Conservation (phyloP, 2,888 invertebrate genomes). For the Eupelmus urozonus region DNA sequence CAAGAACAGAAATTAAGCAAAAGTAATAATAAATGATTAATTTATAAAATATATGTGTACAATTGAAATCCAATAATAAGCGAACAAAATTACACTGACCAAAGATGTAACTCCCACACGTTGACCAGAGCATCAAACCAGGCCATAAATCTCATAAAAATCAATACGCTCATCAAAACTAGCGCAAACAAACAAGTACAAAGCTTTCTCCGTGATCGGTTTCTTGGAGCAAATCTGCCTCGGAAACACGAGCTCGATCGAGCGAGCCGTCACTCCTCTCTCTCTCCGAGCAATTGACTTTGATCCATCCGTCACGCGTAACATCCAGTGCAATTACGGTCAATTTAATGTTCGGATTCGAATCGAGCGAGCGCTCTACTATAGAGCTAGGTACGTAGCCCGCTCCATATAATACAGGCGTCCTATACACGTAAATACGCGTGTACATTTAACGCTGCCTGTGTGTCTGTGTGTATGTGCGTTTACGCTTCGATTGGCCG, state of each 20-base stretch:
- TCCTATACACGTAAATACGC: constrained; percentile 22
- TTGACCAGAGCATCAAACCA: no score
- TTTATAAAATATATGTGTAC: no score
- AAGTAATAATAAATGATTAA: no score
- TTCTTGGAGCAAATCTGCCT: background rate
- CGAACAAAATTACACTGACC: no score
- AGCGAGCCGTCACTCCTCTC: constrained; percentile 66
- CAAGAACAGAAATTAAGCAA: no score
- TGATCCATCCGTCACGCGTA: constrained; percentile 74
- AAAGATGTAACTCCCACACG: no score
- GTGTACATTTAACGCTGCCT: background rate
- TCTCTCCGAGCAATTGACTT: constrained; percentile 73
- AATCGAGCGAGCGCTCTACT: constrained; percentile 9
- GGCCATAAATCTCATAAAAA: no score
- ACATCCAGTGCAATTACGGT: constrained; percentile 76
- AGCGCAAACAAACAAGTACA: no score
- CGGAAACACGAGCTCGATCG: constrained; percentile 36
- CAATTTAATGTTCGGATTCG: constrained; percentile 68
- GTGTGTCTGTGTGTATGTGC: constrained; percentile 9
- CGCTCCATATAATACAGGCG: background rate
- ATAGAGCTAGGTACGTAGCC: background rate
- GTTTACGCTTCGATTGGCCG: constrained; percentile 8
- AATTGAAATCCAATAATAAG: no score
- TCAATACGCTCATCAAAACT: no score
- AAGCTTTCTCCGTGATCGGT: no score